Conservation (phyloP, 2,888 invertebrate species). For the Eupithecia tripunctaria region DNA sequence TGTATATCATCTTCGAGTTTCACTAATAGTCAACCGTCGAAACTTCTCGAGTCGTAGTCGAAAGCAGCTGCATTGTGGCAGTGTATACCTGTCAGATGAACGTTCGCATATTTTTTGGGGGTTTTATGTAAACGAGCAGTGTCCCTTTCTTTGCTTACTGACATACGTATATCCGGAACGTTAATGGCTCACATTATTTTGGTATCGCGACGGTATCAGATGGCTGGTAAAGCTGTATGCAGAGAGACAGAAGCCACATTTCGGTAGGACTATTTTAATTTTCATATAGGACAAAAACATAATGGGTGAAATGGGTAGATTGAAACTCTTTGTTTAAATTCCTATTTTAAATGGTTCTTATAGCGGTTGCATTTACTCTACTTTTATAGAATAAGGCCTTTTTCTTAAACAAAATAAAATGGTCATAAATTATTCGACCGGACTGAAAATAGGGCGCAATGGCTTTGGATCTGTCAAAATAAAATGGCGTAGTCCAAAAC, state of each 20-base stretch:
- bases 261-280: background rate
- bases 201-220: conserved; percentile 45
- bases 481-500: too few species aligned
- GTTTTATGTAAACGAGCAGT: conserved; percentile 52
- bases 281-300: background rate
- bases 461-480: too few species aligned
- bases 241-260: background rate
- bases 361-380: too few species aligned
- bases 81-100: background rate
- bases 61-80: conserved; percentile 9
- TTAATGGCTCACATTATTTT: conserved; percentile 70
- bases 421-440: too few species aligned
- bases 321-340: too few species aligned
- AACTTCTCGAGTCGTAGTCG: background rate
- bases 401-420: too few species aligned
- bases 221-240: conserved; percentile 19
- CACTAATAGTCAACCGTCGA: background rate
- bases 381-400: too few species aligned
- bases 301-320: too few species aligned
- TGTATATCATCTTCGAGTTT: too few species aligned
- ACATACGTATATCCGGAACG: conserved; percentile 60
- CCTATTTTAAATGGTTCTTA: too few species aligned
- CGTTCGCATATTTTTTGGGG: conserved; percentile 14
- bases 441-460: too few species aligned
- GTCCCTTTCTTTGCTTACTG: conserved; percentile 46